Conservation (phyloP, 2,888 invertebrate genomes). For the Entomobrya multifasciata region DNA sequence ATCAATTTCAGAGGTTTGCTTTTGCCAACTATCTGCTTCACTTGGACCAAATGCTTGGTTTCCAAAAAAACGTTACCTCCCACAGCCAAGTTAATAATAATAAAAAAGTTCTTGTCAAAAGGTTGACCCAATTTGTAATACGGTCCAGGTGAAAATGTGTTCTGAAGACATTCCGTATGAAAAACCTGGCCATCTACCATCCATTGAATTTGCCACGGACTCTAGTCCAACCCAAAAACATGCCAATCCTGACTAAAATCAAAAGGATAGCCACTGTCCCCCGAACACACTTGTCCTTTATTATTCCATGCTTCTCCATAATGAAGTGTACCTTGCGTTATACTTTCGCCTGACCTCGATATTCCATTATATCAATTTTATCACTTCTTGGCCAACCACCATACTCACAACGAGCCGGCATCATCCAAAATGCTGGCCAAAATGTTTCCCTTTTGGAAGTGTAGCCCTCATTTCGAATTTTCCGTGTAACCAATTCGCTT, state of each 20-base stretch:
- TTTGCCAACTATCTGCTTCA: too few relatives aligned
- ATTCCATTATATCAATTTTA: conserved; percentile 72
- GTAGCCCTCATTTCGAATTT: conserved; percentile 76
- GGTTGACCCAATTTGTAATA: conserved; percentile 63
- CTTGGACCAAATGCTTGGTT: too few relatives aligned
- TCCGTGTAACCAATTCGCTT: conserved; percentile 74
- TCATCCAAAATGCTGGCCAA: conserved; percentile 78
- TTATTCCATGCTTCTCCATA: conserved; percentile 57
- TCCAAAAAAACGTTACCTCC: conserved; percentile 72
- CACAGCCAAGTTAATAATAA: conserved; percentile 74
- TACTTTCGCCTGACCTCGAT: too few relatives aligned
- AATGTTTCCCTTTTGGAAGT: conserved; percentile 75
- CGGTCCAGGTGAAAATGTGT: conserved; percentile 51
- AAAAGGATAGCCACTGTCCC: conserved; percentile 14
- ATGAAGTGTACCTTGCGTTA: conserved; percentile 60
- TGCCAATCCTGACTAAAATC: conserved; percentile 68
- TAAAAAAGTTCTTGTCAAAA: conserved; percentile 65
- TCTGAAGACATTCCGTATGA: conserved; percentile 41
- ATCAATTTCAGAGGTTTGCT: too few relatives aligned
- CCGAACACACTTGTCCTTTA: conserved; percentile 43
- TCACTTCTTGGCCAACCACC: conserved; percentile 76
- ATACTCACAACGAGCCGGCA: conserved; percentile 70
- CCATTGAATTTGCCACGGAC: conserved; percentile 54
- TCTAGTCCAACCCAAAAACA: conserved; percentile 62
- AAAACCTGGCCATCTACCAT: conserved; percentile 53